phyloP scores from a whole-genome alignment of 2,888 invertebrate species.

The Pristionchus arcanus region DNA sequence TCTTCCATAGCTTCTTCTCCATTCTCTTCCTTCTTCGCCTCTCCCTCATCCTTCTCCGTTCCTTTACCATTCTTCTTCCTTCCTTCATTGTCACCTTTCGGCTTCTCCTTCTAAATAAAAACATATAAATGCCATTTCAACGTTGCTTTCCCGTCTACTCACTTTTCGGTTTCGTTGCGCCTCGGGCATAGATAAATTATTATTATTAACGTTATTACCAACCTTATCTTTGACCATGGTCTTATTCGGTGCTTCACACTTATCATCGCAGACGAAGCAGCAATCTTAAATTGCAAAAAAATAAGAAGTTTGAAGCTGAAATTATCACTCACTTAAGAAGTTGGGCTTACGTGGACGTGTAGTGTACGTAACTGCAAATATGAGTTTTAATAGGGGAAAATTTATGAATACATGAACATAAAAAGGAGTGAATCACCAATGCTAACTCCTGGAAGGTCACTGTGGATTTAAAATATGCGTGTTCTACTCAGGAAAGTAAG shows the following conservation, averaged over 20 bases:
- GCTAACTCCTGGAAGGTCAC: no score
- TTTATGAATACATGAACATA: background rate
- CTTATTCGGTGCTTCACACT: background rate
- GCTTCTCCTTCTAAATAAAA: background rate
- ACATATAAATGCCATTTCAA: no score
- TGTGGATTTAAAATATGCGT: no score
- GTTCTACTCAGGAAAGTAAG: no score
- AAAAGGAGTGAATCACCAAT: background rate
- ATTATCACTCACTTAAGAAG: background rate
- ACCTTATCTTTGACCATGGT: background rate
- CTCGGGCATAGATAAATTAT: no score
- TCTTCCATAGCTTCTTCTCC: background rate
- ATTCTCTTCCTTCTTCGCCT: background rate
- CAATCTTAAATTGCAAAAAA: background rate
- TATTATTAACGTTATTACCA: no score
- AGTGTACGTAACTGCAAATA: background rate
- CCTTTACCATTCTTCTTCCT: background rate
- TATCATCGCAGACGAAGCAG: background rate
- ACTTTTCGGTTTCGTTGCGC: no score
- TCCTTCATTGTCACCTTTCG: background rate
- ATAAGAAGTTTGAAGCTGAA: background rate
- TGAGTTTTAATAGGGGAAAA: background rate
- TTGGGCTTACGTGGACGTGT: background rate
- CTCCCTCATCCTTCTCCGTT: background rate
- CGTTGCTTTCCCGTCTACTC: no score